Evolutionary conservation across 2,113 vertebrate genomes (phyloP).

Genomic region (Toxotes jaculatrix): DNA sequence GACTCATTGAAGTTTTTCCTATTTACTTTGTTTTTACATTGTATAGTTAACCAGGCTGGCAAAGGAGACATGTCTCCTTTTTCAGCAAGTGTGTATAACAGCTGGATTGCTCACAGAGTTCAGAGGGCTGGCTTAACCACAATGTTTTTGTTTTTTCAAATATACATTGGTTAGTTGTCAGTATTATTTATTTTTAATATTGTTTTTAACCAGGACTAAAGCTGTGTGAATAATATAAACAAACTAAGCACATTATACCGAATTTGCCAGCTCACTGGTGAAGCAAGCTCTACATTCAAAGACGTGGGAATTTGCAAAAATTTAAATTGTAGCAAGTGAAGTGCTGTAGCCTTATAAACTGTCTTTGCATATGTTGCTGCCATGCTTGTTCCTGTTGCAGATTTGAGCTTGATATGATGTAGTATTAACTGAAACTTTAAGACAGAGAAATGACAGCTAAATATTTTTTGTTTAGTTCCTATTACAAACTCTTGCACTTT

Average conservation of each 20-base stretch:
- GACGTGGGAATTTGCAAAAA: slow-evolving; percentile 14
- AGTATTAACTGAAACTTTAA: slow-evolving; percentile 12
- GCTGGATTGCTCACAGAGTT: slow-evolving; percentile 4
- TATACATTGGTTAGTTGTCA: slow-evolving; percentile 24
- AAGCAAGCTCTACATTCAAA: slow-evolving; percentile 11
- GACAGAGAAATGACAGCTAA: slow-evolving; percentile 6
- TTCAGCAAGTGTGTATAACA: neutral
- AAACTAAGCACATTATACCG: slow-evolving; percentile 1
- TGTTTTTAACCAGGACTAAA: slow-evolving; percentile 33
- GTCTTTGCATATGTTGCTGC: slow-evolving; percentile 35
- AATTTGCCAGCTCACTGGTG: slow-evolving; percentile 12
- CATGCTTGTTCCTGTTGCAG: slow-evolving; percentile 42
- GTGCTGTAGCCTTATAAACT: slow-evolving; percentile 45
- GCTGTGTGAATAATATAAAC: slow-evolving; percentile 44
- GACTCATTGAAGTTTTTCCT: neutral
- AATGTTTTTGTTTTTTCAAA: neutral
- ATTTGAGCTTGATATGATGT: slow-evolving; percentile 5
- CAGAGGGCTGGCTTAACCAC: neutral
- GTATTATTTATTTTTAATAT: slow-evolving; percentile 62
- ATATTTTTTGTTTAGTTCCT: slow-evolving; percentile 11
- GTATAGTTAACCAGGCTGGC: neutral
- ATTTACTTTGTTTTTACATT: neutral
- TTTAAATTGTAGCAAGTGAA: slow-evolving; percentile 57
- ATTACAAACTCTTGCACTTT: slow-evolving; percentile 55
- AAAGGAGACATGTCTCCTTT: slow-evolving; percentile 2